Base-by-base conservation (phyloP, 1,140 invertebrate species). In the Luehdorfia chinensis region DNA sequence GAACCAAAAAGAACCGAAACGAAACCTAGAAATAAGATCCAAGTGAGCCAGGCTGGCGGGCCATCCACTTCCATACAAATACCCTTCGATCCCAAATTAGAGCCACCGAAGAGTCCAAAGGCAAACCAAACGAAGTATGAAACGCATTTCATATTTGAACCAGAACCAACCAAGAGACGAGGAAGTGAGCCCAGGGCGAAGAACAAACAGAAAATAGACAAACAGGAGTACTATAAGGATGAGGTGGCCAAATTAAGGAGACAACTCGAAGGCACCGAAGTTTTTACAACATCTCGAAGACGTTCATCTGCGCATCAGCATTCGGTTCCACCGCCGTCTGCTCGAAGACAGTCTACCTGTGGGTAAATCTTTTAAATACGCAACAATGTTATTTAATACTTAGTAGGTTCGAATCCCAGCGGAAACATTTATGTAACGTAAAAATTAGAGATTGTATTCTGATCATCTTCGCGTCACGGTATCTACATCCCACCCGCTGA, bases 121-220 rank as follows among this genome's bases (percentile, higher is more conserved):
- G 61, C 67, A 0, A 78, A 53, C 4, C 78, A 80, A 16, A 61
- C 65, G 3, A 87, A 79, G 57, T 84, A 74, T 47, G 85, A 84
- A 57, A 83, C 73, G 0, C 88, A 87, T 67, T 90, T 90, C 45
- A 87, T 86, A 14, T 90, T 89, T 58, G 88, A 89, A 6, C 75
- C 75, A 7, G 79, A 83, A 34, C 55, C 69, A 0, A 68, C 61
- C 1, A 84, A 71, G 21, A 72, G 81, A 13, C 55, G 77, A 60
- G 73, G 72, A 0, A 84, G 77, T 47, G 81, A 84, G 30, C 62
- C 75, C 0, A 58, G 79, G 37, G 36, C 65, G 31, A 84, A 84
- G 55, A 83, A 84, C 50, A 81, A 79, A 34, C 76, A 80, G 47
- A 81, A 78, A 39, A 36, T 59, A 28, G 75, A 84, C n/a, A 79